Conservation (phyloP, 2,797 vertebrate genomes). For the Eospalax fontanierii region DNA sequence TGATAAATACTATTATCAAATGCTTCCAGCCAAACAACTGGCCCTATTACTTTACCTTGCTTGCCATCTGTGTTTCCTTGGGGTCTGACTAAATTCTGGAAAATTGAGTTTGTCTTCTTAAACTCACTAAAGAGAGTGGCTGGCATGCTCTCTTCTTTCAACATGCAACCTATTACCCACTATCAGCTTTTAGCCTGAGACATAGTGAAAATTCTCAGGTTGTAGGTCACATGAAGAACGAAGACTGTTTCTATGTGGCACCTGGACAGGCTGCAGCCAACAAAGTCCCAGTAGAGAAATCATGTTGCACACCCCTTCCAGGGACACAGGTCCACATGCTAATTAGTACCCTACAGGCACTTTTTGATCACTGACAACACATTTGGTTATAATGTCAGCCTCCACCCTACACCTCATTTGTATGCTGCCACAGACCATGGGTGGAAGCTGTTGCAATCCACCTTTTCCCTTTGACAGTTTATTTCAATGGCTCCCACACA, state of each 20-base stretch:
- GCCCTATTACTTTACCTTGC: not conserved
- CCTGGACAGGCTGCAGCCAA: not conserved
- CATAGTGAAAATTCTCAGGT: constrained; percentile 59
- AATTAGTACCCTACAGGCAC: constrained; percentile 61
- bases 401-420: constrained; percentile 58
- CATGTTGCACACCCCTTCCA: not conserved
- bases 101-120: constrained; percentile 47
- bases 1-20: constrained; percentile 26
- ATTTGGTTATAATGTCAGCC: constrained; percentile 38
- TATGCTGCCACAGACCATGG: not conserved
- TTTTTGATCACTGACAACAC: constrained; percentile 57
- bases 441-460: constrained; percentile 77
- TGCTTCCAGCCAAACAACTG: constrained; percentile 52
- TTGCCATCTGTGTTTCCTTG: not conserved
- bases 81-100: not conserved
- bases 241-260: constrained; percentile 38
- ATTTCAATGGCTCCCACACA: constrained; percentile 83
- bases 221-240: constrained; percentile 36
- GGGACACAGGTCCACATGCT: constrained; percentile 6
- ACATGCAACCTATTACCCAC: not conserved
- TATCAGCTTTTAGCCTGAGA: constrained; percentile 43
- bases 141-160: constrained; percentile 1
- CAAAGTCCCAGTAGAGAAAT: constrained; percentile 6
- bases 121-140: not conserved
- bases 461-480: constrained; percentile 77